These are phyloP conservation scores for Toxostoma redivivum DNA, from an alignment of 2,113 vertebrate genomes.

Conservation along the genomic window DNA sequence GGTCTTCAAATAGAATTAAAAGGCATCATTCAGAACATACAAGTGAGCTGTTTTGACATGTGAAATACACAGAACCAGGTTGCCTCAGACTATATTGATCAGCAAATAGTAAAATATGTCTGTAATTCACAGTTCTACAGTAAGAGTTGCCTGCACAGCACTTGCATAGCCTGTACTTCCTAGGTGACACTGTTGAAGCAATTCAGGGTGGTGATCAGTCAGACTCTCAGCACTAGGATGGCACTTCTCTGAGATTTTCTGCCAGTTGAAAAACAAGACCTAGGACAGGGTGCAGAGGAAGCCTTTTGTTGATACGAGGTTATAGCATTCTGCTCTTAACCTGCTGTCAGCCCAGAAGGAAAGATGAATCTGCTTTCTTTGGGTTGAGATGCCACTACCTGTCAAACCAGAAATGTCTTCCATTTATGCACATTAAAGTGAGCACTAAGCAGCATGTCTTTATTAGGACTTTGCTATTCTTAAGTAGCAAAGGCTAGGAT, in stretches of 20 bases:
- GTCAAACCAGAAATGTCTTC: background rate
- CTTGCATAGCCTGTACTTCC: fast-evolving
- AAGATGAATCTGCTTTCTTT: background rate
- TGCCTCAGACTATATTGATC: background rate
- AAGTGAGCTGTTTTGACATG: background rate
- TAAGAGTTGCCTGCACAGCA: background rate
- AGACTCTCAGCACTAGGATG: background rate
- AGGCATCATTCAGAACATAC: background rate
- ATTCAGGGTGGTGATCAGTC: background rate
- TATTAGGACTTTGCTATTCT: background rate
- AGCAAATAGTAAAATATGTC: background rate
- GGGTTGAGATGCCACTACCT: background rate
- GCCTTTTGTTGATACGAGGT: background rate
- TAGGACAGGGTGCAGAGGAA: background rate
- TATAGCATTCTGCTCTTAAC: background rate
- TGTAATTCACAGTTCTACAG: background rate
- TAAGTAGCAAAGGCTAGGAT: background rate
- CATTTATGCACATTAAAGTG: background rate
- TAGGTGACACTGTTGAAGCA: background rate
- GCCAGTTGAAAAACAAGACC: background rate
- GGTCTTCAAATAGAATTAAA: background rate
- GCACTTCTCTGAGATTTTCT: background rate
- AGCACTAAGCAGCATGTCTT: background rate
- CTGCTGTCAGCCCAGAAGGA: background rate
- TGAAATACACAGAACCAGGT: background rate